Percentiles rank a stretch among this genome's conserved stretches.
phyloP scores from a whole-genome alignment of 1,140 invertebrate genomes.

The Caerostris extrusa region DNA sequence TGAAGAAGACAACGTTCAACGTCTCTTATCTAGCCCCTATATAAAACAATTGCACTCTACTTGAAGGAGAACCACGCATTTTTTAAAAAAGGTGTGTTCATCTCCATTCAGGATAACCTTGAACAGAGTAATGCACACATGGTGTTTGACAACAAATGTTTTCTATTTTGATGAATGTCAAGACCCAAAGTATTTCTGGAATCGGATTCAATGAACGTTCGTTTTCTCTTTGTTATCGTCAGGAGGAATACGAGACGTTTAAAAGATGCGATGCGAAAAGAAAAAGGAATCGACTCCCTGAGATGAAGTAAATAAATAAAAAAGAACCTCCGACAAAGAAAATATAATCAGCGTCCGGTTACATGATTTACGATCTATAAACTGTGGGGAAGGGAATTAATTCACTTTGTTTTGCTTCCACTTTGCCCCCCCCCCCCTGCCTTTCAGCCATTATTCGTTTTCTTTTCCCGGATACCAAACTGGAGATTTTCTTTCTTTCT shows the following conservation, averaged over 20 bases:
- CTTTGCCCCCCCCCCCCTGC: neutral
- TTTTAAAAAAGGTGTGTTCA: too few species aligned
- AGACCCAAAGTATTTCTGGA: neutral
- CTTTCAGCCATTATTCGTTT: neutral
- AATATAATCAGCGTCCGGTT: slow-evolving; percentile 64
- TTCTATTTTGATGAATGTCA: too few species aligned
- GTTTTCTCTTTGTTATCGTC: slow-evolving; percentile 9
- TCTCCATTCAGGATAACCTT: too few species aligned
- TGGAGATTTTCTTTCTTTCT: neutral
- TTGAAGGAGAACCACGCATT: too few species aligned
- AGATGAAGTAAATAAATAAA: slow-evolving; percentile 27
- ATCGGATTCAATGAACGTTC: slow-evolving; percentile 15
- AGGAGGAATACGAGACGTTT: slow-evolving; percentile 45
- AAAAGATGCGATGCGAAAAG: neutral
- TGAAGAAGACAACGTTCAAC: too few species aligned
- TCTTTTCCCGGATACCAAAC: slow-evolving; percentile 29
- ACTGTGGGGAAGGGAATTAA: slow-evolving; percentile 71
- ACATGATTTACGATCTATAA: slow-evolving; percentile 71
- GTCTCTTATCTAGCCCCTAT: too few species aligned
- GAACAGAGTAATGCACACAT: too few species aligned
- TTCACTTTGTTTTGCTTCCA: slow-evolving; percentile 64
- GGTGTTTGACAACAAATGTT: too few species aligned
- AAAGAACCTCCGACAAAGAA: slow-evolving; percentile 61
- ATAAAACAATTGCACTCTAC: too few species aligned
- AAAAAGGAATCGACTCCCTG: slow-evolving; percentile 53